A percentile compares a stretch with the other conserved stretches of the same genome.
phyloP scores from a whole-genome alignment of 2,797 vertebrate genomes.

The Coccyzus lansbergi region DNA sequence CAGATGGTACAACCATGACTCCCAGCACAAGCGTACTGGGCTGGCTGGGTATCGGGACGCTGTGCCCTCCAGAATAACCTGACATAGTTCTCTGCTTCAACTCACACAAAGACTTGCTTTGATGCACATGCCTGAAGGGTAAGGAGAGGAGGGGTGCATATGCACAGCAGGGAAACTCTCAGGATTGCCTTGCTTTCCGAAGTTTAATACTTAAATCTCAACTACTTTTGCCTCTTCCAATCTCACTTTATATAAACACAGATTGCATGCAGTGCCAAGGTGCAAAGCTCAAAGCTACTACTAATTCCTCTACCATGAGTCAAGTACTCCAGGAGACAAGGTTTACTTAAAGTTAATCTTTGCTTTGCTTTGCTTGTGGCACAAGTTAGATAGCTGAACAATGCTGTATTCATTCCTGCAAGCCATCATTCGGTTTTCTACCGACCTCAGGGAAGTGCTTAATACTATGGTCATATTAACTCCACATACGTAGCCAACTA shows the following conservation, averaged over 20 bases:
- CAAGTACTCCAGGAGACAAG: not conserved
- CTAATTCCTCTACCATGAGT: not conserved
- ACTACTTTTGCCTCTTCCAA: not conserved
- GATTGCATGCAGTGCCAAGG: not conserved
- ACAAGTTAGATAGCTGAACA: not conserved
- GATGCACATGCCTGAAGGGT: not conserved
- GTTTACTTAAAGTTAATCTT: not conserved
- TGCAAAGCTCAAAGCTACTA: not conserved
- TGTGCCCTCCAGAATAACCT: not conserved
- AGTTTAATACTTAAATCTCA: not conserved
- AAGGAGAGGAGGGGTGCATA: not conserved
- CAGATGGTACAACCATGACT: not conserved
- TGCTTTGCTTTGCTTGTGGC: not conserved
- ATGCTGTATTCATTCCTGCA: not conserved
- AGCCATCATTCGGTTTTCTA: not conserved
- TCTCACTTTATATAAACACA: not conserved
- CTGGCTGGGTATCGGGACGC: not conserved
- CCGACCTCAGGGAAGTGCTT: not conserved
- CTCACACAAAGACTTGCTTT: conserved; percentile 29
- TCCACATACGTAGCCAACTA: not conserved
- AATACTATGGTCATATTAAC: not conserved
- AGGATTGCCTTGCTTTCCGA: not conserved
- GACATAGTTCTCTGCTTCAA: not conserved
- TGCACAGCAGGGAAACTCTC: not conserved
- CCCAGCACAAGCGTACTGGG: not conserved